Evolutionary conservation across 2,797 vertebrate genomes (phyloP).

Genomic region (Protonibea diacanthus): DNA sequence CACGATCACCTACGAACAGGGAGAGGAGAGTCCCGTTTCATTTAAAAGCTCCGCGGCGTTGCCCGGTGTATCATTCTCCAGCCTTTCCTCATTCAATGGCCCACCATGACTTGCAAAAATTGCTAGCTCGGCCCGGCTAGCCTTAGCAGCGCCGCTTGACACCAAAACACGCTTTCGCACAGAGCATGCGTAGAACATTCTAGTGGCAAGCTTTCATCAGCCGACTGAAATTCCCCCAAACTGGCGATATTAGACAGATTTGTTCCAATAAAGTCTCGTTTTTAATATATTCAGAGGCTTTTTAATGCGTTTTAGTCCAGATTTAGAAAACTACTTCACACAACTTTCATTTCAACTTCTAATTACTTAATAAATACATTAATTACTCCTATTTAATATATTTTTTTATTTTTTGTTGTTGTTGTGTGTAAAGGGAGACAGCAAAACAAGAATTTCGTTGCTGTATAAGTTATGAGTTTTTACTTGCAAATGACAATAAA

Average conservation of each 20-base stretch:
- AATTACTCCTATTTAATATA: too few relatives aligned
- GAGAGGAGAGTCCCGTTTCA: conserved; percentile 36
- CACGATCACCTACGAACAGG: conserved; percentile 24
- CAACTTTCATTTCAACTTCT: too few relatives aligned
- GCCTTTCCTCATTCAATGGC: conserved; percentile 83
- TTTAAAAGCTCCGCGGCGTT: conserved; percentile 58
- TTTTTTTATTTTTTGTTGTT: too few relatives aligned
- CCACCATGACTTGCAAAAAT: conserved; percentile 92
- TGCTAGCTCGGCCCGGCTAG: conserved; percentile 85
- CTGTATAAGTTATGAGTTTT: too few relatives aligned
- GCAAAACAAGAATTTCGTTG: too few relatives aligned
- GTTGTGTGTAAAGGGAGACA: too few relatives aligned
- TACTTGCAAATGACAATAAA: too few relatives aligned
- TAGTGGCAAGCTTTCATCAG: conserved; percentile 81
- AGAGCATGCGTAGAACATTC: conserved; percentile 90
- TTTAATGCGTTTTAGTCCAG: too few relatives aligned
- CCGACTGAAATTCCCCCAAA: conserved; percentile 51
- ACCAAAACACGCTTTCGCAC: conserved; percentile 83
- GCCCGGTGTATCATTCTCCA: conserved; percentile 66
- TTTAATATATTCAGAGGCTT: not conserved
- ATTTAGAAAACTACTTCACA: too few relatives aligned
- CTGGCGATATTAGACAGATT: conserved; percentile 23
- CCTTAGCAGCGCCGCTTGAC: conserved; percentile 79
- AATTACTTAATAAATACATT: too few relatives aligned
- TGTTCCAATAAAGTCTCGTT: not conserved